Evolutionary conservation across 2,113 vertebrate genomes (phyloP), one percentile per base, ranked within the genome.

Genomic region (Takifugu flavidus): DNA sequence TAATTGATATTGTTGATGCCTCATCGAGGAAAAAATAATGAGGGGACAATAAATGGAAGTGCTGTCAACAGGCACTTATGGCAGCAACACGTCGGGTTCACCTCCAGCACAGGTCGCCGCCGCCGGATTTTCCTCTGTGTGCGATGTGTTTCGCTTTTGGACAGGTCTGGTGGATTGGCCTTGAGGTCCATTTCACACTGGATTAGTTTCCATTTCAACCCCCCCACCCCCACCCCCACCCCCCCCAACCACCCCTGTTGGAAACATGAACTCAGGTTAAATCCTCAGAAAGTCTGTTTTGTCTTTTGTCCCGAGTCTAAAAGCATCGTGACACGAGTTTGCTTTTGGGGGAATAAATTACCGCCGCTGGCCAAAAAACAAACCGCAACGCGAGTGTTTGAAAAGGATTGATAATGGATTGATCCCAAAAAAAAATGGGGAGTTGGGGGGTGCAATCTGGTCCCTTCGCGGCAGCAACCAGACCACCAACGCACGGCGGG

Each of bases 141-240:
- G 75, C 65, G 80, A 86, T 82, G 73, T 73, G 79, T 78, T 87
- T 82, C 75, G 42, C 55, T 78, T 82, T 72, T 62, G 65, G 75
- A 83, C 63, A 68, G 79, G 70, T 77, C 70, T 64, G 46, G 53
- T 68, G 63, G 74, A 68, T 71, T 78, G 74, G 75, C 77, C 84
- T 81, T 46, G 51, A 85, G 85, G 80, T 70, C 82, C 75, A 84
- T 86, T 87, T 90, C 75, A 89, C 85, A 82, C 63, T 42, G 72
- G 85, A 88, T 88, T 88, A 85, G 81, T 80, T 89, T 86, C 81
- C 78, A 86, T 86, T 85, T 82, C 77, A 84, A 72, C 49, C 54
- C 51, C 46, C 34, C 69, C 42, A 72, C 78, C 64, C 74, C 68
- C 46, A 66, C 65, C 50, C 61, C 64, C 43, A n/a, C 49, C 54